Base-by-base conservation (phyloP, 2,888 invertebrate genomes). In the Matsumyia berberina region DNA sequence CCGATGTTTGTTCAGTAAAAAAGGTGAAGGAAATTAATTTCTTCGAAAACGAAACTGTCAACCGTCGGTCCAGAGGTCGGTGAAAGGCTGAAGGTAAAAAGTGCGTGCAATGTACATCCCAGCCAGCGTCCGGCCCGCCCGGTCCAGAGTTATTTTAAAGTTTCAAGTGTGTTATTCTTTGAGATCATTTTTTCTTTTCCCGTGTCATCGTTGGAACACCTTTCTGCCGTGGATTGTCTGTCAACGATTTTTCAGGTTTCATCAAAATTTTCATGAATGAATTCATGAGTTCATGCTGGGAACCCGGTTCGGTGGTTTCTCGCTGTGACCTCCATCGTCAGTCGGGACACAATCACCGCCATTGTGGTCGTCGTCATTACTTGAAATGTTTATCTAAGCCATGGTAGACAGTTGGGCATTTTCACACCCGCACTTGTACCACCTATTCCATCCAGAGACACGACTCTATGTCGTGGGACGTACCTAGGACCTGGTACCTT, bases 181-280 rank as follows among this genome's bases (percentile, higher is more conserved):
- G 80, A 70, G 85, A 80, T 85, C 55, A 69, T 55, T 73, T 78
- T 62, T 58, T 70, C 35, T 12, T 67, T 57, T 31, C 53, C 12
- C 2, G 19, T 60, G 31, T 19, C 39, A 17, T 64, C 42, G 29
- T 69, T 64, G 44, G 64, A 37, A 46, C 57, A 70, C 74, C 64
- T 76, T 70, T 74, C 17, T 12, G 29, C 44, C 44, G 57, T 69
- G 37, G 42, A 7, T 42, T 66, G 57, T 55, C 29, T 49, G 29
- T 17, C 44, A 15, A 29, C 46, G 33, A 15, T 57, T 60, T 64
- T 24, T 29, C 33, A n/a, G n/a, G n/a, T n/a, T n/a, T n/a, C n/a
- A n/a, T n/a, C n/a, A n/a, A n/a, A n/a, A 73, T 44, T 82, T 83
- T 83, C 83, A 85, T 85, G 85, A 85, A 85, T 85, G 85, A 85